Evolutionary conservation across 2,113 vertebrate genomes (phyloP).

Genomic region (Varanus komodoensis): DNA sequence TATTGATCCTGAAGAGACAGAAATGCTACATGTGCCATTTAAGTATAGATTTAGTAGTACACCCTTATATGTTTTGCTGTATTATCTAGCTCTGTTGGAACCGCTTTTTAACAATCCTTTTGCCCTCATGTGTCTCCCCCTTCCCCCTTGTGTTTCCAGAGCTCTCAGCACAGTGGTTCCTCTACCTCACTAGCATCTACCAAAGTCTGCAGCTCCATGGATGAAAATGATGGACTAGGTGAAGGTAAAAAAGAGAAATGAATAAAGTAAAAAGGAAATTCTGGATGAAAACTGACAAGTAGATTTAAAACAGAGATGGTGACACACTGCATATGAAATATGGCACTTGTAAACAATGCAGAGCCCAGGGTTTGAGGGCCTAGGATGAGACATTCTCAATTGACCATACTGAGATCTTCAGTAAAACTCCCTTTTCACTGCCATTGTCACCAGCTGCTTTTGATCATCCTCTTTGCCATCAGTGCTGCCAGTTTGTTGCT

Average conservation of each 20-base stretch:
- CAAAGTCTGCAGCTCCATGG: slow-evolving; percentile 98
- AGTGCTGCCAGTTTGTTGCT: too few relatives aligned
- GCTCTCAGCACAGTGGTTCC: slow-evolving; percentile 94
- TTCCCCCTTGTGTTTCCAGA: slow-evolving; percentile 76
- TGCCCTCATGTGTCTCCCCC: slow-evolving; percentile 59
- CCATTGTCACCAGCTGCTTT: too few relatives aligned
- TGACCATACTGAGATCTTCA: too few relatives aligned
- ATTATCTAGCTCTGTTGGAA: background rate
- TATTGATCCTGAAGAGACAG: background rate
- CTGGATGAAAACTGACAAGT: slow-evolving; percentile 60
- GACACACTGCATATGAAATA: slow-evolving; percentile 58
- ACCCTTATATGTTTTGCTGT: background rate
- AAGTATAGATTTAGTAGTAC: background rate
- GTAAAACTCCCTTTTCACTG: too few relatives aligned
- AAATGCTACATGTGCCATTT: background rate
- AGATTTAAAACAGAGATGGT: slow-evolving; percentile 49
- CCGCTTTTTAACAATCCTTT: slow-evolving; percentile 45
- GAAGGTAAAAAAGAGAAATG: slow-evolving; percentile 83
- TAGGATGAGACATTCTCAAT: too few relatives aligned
- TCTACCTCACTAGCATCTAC: slow-evolving; percentile 96
- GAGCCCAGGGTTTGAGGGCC: too few relatives aligned
- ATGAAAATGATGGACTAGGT: slow-evolving; percentile 90
- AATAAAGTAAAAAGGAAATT: background rate
- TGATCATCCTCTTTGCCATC: too few relatives aligned
- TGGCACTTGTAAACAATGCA: slow-evolving; percentile 41